These are phyloP conservation scores for Acyrthosiphon pisum DNA, from an alignment of 1,140 invertebrate genomes.

Conservation along the genomic window DNA sequence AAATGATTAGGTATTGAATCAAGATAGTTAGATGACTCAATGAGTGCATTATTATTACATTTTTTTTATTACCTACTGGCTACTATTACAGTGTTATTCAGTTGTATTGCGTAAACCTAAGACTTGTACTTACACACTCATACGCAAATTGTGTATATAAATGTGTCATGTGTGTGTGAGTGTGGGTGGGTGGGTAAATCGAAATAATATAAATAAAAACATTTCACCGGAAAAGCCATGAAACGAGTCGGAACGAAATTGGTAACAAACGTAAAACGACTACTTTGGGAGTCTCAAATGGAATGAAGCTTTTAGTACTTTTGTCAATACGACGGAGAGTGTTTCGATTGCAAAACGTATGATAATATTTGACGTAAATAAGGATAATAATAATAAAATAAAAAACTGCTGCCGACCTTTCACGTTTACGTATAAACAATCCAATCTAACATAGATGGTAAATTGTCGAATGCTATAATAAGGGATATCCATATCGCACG, in stretches of 20 bases:
- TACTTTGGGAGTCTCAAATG: constrained; percentile 35
- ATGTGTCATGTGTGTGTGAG: background rate
- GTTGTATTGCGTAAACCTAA: background rate
- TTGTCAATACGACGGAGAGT: background rate
- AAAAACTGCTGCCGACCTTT: constrained; percentile 5
- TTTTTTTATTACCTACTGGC: background rate
- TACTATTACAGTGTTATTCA: background rate
- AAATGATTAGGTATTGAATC: background rate
- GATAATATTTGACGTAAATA: constrained; percentile 13
- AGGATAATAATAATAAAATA: background rate
- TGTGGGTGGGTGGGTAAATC: background rate
- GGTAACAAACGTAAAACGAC: constrained; percentile 30
- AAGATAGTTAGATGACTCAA: no score
- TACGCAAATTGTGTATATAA: background rate
- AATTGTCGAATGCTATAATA: constrained; percentile 3
- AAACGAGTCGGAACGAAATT: constrained; percentile 33
- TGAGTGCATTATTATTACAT: background rate
- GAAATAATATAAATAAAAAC: background rate
- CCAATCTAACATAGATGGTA: constrained; percentile 13
- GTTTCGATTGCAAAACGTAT: constrained; percentile 43
- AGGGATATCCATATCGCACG: background rate
- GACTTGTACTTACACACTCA: background rate
- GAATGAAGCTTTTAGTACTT: constrained; percentile 44
- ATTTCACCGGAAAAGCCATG: background rate
- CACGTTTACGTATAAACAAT: background rate